Conservation (phyloP, 2,797 vertebrate genomes). For the Astyanax mexicanus region DNA sequence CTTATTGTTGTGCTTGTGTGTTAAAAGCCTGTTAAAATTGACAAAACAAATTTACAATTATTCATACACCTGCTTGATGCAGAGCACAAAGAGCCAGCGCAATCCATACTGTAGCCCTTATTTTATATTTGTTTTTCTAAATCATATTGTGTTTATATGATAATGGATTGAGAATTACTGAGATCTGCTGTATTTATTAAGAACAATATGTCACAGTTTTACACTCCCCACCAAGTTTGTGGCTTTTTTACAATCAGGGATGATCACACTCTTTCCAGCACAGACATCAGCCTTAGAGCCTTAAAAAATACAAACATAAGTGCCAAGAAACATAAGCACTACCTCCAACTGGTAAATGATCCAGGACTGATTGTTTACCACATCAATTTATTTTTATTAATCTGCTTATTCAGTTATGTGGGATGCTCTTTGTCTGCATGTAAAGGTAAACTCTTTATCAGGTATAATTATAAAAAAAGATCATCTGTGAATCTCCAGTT, state of each 20-base stretch:
- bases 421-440: not conserved
- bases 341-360: conserved; percentile 46
- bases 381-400: not conserved
- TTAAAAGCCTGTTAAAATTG: not conserved
- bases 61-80: not conserved
- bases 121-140: conserved; percentile 26
- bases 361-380: conserved; percentile 25
- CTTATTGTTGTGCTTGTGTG: not conserved
- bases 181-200: conserved; percentile 56
- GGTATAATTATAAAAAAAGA: no score
- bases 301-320: conserved; percentile 20
- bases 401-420: not conserved
- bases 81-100: not conserved
- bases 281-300: not conserved
- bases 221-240: conserved; percentile 29
- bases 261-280: conserved; percentile 19
- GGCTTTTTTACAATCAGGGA: conserved; percentile 28
- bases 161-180: conserved; percentile 18
- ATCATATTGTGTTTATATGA: conserved; percentile 28
- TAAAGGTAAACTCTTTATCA: no score
- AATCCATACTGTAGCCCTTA: conserved; percentile 25
- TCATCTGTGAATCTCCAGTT: no score
- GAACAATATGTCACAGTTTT: conserved; percentile 16
- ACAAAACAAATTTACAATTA: no score
- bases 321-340: conserved; percentile 43